Conservation (phyloP, 2,113 vertebrate genomes). For the Clarias magur region DNA sequence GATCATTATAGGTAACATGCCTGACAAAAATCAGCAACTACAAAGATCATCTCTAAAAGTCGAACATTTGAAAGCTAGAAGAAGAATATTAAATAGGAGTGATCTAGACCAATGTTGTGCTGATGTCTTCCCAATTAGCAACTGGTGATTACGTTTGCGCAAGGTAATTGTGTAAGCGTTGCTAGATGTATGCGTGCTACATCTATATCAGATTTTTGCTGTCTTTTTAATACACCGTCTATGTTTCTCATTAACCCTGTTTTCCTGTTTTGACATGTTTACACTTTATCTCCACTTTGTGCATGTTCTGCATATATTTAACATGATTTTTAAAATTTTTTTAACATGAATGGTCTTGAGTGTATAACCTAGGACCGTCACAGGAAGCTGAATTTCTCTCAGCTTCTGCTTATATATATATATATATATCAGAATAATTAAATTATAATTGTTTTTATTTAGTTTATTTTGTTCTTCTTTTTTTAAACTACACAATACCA, state of each 20-base stretch:
- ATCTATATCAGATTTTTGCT: not conserved
- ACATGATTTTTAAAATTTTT: not conserved
- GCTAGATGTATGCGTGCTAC: not conserved
- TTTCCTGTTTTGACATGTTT: not conserved
- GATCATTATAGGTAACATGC: no score
- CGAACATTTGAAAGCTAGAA: no score
- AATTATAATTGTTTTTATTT: not conserved
- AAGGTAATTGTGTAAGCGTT: not conserved
- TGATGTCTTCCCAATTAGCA: not conserved
- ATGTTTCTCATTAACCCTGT: not conserved
- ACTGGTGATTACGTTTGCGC: not conserved
- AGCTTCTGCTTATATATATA: not conserved
- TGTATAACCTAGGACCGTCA: not conserved
- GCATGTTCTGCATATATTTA: not conserved
- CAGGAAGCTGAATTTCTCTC: not conserved
- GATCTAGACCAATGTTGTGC: not conserved
- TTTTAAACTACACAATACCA: not conserved
- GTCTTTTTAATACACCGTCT: not conserved
- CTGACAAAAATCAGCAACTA: no score
- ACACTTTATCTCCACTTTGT: not conserved
- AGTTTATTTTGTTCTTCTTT: not conserved
- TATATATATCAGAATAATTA: not conserved
- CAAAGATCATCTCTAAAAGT: no score
- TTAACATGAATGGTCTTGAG: not conserved
- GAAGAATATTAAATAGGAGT: no score